Evolutionary conservation across 2,113 vertebrate genomes (phyloP).

Genomic region (Phyllopteryx taeniolatus): DNA sequence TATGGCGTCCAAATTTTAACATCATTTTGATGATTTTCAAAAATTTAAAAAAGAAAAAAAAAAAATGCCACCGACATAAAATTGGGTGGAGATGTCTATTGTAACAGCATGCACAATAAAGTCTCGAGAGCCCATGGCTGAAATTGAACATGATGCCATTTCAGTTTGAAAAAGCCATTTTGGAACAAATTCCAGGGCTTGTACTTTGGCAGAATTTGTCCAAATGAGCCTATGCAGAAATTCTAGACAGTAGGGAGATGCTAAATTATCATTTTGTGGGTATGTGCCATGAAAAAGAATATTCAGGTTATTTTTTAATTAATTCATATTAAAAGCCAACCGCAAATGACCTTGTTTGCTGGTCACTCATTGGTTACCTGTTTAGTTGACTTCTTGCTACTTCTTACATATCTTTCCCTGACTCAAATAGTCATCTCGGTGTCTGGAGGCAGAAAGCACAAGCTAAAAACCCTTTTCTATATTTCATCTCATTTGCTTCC

Average conservation of each 20-base stretch:
- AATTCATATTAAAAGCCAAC: neutral
- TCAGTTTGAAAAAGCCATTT: neutral
- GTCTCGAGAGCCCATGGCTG: too few relatives aligned
- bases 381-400: neutral
- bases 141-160: neutral
- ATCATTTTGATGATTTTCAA: too few relatives aligned
- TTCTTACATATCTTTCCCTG: neutral
- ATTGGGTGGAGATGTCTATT: too few relatives aligned
- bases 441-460: conserved; percentile 3
- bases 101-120: too few relatives aligned
- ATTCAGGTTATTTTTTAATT: neutral
- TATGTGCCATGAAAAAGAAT: neutral
- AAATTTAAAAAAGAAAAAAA: too few relatives aligned
- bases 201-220: neutral
- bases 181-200: neutral
- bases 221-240: neutral
- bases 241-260: neutral
- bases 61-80: too few relatives aligned
- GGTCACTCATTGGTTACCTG: neutral
- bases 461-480: conserved; percentile 7
- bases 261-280: neutral
- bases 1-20: too few relatives aligned
- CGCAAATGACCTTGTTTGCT: neutral
- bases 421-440: neutral
- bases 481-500: conserved; percentile 32